Conservation (phyloP, 2,113 vertebrate genomes). For the Melanostigma gelatinosum region DNA sequence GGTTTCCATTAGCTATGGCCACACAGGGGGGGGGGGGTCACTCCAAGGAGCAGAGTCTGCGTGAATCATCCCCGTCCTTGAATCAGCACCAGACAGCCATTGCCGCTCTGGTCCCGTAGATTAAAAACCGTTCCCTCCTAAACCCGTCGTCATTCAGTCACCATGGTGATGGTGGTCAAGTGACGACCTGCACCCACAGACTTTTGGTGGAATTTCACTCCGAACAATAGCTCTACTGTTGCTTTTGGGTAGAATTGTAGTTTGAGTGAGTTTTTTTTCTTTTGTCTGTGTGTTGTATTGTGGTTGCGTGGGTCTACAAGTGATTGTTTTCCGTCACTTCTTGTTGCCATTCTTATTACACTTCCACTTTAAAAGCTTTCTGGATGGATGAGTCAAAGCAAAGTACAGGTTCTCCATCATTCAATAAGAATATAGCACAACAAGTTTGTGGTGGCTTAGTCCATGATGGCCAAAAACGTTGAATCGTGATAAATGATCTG, state of each 20-base stretch:
- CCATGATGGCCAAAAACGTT: not conserved
- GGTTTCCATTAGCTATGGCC: constrained; percentile 37
- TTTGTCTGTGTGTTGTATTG: constrained; percentile 21
- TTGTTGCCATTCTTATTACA: constrained; percentile 6
- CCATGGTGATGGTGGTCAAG: constrained; percentile 78
- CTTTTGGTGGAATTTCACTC: constrained; percentile 65
- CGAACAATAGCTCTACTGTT: constrained; percentile 75
- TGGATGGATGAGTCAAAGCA: not conserved
- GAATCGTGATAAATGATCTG: not conserved
- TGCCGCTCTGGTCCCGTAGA: constrained; percentile 63
- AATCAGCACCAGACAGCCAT: constrained; percentile 61
- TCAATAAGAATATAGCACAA: not conserved
- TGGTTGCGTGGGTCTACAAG: not conserved
- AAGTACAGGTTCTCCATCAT: not conserved
- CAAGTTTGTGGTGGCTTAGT: not conserved
- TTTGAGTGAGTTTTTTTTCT: constrained; percentile 4
- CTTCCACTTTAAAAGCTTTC: not conserved
- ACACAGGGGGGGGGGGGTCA: constrained; percentile 19
- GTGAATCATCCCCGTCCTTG: constrained; percentile 63
- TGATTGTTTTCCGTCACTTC: not conserved
- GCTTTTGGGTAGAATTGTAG: constrained; percentile 14
- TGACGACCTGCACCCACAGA: constrained; percentile 61
- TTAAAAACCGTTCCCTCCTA: constrained; percentile 66
- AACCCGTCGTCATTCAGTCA: constrained; percentile 59
- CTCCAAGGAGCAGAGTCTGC: constrained; percentile 29